These are phyloP conservation scores for Lonchura striata DNA, from an alignment of 2,113 vertebrate species.

Conservation along the genomic window DNA sequence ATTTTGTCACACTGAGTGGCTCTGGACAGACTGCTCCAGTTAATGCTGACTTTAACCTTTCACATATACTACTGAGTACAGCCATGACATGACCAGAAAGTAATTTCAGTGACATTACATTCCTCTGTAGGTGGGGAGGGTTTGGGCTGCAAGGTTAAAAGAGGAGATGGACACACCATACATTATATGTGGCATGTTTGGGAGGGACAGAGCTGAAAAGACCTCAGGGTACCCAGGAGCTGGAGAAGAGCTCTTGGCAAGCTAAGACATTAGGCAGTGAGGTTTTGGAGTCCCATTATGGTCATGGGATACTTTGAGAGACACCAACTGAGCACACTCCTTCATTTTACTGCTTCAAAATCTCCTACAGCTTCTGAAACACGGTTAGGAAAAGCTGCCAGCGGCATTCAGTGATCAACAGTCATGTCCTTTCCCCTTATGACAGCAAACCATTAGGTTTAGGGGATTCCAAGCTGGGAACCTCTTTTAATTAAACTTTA, in stretches of 20 bases:
- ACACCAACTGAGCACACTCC: not conserved
- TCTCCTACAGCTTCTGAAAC: not conserved
- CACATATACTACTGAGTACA: not conserved
- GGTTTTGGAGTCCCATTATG: not conserved
- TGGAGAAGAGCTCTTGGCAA: not conserved
- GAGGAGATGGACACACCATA: not conserved
- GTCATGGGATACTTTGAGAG: not conserved
- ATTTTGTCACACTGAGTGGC: not conserved
- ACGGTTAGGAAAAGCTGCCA: not conserved
- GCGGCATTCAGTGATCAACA: not conserved
- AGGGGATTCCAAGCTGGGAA: not conserved
- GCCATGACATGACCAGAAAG: not conserved
- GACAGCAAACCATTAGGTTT: not conserved
- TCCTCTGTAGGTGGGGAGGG: not conserved
- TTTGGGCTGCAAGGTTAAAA: not conserved
- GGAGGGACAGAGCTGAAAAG: not conserved
- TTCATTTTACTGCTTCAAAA: not conserved
- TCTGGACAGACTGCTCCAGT: not conserved
- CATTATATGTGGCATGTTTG: too few relatives aligned
- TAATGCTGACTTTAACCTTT: not conserved
- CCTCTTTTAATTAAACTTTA: not conserved
- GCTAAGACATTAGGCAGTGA: not conserved
- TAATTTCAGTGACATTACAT: not conserved
- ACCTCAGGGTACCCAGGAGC: accelerated
- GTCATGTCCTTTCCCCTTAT: not conserved